These are phyloP conservation scores for Melanotaenia maccullochi DNA, from an alignment of 2,797 vertebrate species.

Conservation along the genomic window DNA sequence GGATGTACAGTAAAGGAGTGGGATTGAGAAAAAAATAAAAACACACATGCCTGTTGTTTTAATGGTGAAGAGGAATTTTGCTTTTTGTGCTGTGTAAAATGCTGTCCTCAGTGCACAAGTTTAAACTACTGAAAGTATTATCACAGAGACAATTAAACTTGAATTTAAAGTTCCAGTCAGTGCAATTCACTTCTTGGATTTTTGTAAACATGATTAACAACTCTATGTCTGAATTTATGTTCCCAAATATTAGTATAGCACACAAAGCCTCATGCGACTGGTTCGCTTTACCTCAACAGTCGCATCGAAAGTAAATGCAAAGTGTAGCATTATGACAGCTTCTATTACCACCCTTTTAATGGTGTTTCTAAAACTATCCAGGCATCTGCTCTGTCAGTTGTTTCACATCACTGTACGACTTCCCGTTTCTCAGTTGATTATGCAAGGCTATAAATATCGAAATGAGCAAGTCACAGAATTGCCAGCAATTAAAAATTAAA, in stretches of 20 bases:
- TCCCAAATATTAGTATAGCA: neutral
- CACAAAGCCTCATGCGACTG: neutral
- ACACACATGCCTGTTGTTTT: too few relatives aligned
- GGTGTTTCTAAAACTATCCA: neutral
- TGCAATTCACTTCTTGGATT: neutral
- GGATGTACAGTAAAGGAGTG: too few relatives aligned
- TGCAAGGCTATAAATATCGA: slow-evolving; percentile 3
- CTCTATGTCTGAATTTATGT: neutral
- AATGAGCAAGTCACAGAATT: slow-evolving; percentile 51
- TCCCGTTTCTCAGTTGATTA: slow-evolving; percentile 51
- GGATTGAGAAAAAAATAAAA: too few relatives aligned
- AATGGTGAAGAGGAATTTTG: too few relatives aligned
- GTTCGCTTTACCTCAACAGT: neutral
- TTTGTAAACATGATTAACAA: neutral
- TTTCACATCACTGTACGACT: slow-evolving; percentile 43
- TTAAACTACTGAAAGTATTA: neutral
- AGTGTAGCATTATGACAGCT: neutral
- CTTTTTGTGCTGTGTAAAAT: too few relatives aligned
- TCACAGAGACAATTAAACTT: neutral
- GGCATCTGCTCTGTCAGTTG: neutral
- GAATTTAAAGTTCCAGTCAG: neutral
- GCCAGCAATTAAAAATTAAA: neutral
- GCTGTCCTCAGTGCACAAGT: too few relatives aligned
- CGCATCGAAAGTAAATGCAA: neutral
- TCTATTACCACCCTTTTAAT: neutral